Evolutionary conservation across 2,888 invertebrate genomes (phyloP).

Genomic region (Aphodius granarius): DNA sequence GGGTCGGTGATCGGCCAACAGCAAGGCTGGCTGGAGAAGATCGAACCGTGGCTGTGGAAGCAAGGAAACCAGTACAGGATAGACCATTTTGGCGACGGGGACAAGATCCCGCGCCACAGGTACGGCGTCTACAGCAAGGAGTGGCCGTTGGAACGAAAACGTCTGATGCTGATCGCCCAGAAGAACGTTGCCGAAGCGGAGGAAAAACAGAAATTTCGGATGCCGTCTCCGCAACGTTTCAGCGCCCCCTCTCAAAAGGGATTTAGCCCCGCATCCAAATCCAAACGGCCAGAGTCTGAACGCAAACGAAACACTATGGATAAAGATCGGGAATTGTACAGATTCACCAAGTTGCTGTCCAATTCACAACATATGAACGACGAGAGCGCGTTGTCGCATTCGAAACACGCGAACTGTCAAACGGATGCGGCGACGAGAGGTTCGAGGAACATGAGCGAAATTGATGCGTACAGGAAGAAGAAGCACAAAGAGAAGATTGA

Average conservation of each 20-base stretch:
- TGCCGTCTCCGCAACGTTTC: conserved; percentile 11
- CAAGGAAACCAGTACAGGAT: conserved; percentile 59
- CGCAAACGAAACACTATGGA: conserved; percentile 12
- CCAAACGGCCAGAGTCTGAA: conserved; percentile 19
- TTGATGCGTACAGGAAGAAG: conserved; percentile 8
- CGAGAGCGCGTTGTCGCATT: conserved; percentile 1
- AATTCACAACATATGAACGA: conserved; percentile 16
- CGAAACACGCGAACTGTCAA: neutral
- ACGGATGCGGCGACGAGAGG: neutral
- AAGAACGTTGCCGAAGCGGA: conserved; percentile 17
- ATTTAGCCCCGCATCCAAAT: neutral
- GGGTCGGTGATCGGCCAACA: conserved; percentile 88
- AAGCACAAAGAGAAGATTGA: conserved; percentile 18
- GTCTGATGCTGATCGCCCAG: conserved; percentile 28
- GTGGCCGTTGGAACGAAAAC: conserved; percentile 44
- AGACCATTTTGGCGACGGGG: conserved; percentile 51
- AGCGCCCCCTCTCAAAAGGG: conserved; percentile 8
- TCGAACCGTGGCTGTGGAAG: conserved; percentile 54
- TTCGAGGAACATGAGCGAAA: neutral
- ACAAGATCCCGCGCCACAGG: conserved; percentile 53
- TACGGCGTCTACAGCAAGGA: conserved; percentile 55
- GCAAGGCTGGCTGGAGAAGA: conserved; percentile 69
- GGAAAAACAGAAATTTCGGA: conserved; percentile 10
- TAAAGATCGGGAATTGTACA: conserved; percentile 16
- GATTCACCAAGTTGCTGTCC: conserved; percentile 13